Evolutionary conservation across 2,888 invertebrate species (phyloP).

Genomic region (Bombylius discolor): DNA sequence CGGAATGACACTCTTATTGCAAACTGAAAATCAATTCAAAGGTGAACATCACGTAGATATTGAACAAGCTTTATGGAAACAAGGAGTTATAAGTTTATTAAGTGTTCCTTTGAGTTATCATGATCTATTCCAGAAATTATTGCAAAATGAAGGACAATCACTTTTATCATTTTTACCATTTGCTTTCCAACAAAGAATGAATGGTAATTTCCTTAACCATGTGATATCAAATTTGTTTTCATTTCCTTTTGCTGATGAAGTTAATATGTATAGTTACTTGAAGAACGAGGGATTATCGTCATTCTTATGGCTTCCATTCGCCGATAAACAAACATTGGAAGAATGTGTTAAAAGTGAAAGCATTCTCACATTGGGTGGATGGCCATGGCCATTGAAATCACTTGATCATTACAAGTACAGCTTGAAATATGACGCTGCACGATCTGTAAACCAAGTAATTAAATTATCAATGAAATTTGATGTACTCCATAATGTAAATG

Average conservation of each 20-base stretch:
- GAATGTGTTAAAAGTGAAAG: slow-evolving; percentile 6
- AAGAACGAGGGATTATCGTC: slow-evolving; percentile 10
- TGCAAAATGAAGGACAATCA: slow-evolving; percentile 5
- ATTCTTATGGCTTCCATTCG: slow-evolving; percentile 8
- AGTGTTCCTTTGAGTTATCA: slow-evolving; percentile 19
- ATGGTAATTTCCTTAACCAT: slow-evolving; percentile 1
- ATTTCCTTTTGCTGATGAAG: slow-evolving; percentile 13
- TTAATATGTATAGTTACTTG: slow-evolving; percentile 2
- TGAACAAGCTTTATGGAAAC: slow-evolving; percentile 12
- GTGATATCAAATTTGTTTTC: slow-evolving; percentile 8
- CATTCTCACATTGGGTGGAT: background rate
- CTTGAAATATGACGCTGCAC: slow-evolving; percentile 12
- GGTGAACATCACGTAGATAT: slow-evolving; percentile 22
- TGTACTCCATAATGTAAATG: slow-evolving; percentile 4
- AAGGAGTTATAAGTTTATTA: slow-evolving; percentile 11
- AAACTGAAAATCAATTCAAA: slow-evolving; percentile 40
- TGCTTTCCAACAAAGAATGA: slow-evolving; percentile 9
- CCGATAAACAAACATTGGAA: slow-evolving; percentile 10
- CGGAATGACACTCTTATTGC: slow-evolving; percentile 43
- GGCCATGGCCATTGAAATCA: slow-evolving; percentile 9
- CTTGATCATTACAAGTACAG: slow-evolving; percentile 14
- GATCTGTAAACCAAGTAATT: slow-evolving; percentile 12
- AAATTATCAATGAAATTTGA: slow-evolving; percentile 15
- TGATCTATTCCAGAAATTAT: slow-evolving; percentile 9
- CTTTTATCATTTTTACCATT: slow-evolving; percentile 10